phyloP scores from a whole-genome alignment of 2,113 vertebrate genomes.

The Peucedramus taeniatus region DNA sequence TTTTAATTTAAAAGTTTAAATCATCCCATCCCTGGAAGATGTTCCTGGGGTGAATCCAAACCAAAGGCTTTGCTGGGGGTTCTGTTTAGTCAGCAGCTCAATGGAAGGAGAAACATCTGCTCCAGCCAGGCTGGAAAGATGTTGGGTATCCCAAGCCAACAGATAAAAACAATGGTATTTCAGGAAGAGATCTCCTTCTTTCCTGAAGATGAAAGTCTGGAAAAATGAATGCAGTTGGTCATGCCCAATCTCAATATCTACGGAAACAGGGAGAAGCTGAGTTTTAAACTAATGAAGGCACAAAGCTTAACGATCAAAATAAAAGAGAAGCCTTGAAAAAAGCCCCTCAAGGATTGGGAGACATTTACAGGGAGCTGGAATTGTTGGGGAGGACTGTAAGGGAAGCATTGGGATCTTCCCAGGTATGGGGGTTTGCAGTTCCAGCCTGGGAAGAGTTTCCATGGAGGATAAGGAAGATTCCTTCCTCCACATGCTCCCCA shows the following conservation, averaged over 20 bases:
- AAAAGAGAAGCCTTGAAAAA: neutral
- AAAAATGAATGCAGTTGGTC: neutral
- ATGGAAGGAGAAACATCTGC: neutral
- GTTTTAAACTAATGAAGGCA: conserved; percentile 33
- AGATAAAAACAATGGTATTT: neutral
- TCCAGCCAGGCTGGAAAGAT: neutral
- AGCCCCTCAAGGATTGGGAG: neutral
- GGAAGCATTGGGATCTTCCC: rapidly evolving
- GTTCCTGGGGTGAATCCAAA: neutral
- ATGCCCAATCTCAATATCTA: neutral
- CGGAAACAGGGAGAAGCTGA: neutral
- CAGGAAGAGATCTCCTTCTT: neutral
- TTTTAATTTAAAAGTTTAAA: neutral
- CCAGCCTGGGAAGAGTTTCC: neutral
- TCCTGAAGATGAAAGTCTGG: neutral
- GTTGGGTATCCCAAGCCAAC: neutral
- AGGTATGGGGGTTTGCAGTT: neutral
- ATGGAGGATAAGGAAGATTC: neutral
- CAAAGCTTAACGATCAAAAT: conserved; percentile 51
- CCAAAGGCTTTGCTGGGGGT: neutral
- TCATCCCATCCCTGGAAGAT: neutral
- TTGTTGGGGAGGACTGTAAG: neutral
- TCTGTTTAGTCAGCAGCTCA: neutral
- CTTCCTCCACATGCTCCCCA: rapidly evolving
- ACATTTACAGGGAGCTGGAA: neutral